Base-by-base conservation (phyloP, 2,797 vertebrate species). In the Rhabdomys pumilio region DNA sequence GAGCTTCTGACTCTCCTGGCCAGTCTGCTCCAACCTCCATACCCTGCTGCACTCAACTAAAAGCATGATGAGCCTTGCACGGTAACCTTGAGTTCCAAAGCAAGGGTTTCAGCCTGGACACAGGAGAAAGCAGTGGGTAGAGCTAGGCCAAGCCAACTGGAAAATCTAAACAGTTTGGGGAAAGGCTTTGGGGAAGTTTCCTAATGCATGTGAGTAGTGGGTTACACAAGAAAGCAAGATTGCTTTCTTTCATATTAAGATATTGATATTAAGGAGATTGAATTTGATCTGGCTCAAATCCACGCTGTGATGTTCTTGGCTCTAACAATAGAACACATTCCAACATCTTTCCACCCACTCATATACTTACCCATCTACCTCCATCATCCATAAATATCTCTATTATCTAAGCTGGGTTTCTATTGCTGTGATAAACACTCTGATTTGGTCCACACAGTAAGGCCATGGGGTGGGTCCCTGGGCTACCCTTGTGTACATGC, bases 211-310 rank as follows among this genome's bases (percentile, higher is more conserved):
- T 91, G 63, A 86, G 34, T 9, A 5, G 57, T 10, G 47, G 88
- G 41, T 73, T 73, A 63, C 92, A 63, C 12, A 92, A 79, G 75
- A 24, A 31, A 91, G 34, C 24, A 93, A 67, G 89, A 82, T 93
- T 89, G 79, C 73, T 4, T 41, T 24, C 63, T 96, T 89, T 73
- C 92, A 90, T 67, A 53, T 38, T 38, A 38, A 38, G 38, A 38
- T 38, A 38, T 5, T 22, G 77, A 76, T 24, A 59, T 4, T 73
- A 83, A 4, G 20, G n/a, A 76, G 19, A 77, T n/a, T 31, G 91
- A 84, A 50, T 59, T 59, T 76, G 41, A 59, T 53, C 53, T 76
- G 57, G 73, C 59, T 81, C 57, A 63, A 73, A 81, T 31, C 41
- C 31, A 63, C 50, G 24, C 31, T 86, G 84, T 88, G 81, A 6